Percentiles rank a stretch among this genome's conserved stretches.
These are phyloP conservation scores for Orientallactaga sibirica DNA, from an alignment of 2,797 vertebrate species.

Conservation along the genomic window DNA sequence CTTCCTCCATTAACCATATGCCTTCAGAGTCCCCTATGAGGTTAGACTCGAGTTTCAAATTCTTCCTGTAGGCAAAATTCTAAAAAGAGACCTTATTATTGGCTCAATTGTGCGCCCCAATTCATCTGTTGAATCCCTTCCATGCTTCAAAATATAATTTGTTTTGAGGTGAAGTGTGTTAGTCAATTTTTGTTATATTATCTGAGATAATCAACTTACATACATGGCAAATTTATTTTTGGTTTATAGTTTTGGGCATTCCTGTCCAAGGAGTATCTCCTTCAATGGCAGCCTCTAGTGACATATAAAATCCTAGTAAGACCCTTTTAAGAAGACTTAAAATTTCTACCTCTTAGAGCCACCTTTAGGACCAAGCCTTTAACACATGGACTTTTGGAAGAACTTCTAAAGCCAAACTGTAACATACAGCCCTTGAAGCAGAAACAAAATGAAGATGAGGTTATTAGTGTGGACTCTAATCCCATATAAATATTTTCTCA, in stretches of 20 bases:
- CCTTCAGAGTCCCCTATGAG: neutral
- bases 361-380: neutral
- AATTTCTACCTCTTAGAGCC: neutral
- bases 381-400: neutral
- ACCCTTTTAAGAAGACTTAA: too few species aligned
- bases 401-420: neutral
- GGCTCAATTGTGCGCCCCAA: neutral
- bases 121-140: neutral
- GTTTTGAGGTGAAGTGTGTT: neutral
- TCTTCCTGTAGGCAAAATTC: neutral
- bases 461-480: neutral
- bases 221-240: neutral
- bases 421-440: neutral
- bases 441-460: neutral
- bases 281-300: neutral
- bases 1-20: neutral
- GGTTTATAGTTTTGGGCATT: neutral
- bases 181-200: neutral
- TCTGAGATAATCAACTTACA: neutral
- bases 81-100: neutral
- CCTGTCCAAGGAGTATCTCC: neutral
- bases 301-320: neutral
- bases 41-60: neutral
- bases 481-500: too few species aligned
- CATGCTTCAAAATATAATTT: slow-evolving; percentile 3